Conservation (phyloP, 1,140 invertebrate genomes). For the Aplysia californica region DNA sequence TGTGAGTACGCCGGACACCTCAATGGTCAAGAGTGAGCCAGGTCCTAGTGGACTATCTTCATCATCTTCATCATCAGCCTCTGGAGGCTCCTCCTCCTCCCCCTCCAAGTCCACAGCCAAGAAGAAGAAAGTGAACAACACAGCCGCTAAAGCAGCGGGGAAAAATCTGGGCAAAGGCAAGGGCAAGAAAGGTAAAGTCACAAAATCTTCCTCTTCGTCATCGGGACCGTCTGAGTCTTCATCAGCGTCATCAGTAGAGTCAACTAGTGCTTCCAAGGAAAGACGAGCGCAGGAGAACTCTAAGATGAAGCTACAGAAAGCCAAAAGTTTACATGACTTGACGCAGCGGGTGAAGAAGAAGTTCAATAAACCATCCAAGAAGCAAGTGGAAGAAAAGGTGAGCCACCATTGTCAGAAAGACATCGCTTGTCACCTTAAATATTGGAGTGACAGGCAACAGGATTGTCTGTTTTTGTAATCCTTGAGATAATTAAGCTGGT, state of each 20-base stretch:
- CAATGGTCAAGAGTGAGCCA: no score
- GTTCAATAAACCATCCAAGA: slow-evolving; percentile 5
- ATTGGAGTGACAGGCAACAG: no score
- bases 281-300: slow-evolving; percentile 34
- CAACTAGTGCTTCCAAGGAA: no score
- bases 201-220: neutral
- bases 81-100: no score
- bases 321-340: slow-evolving; percentile 47
- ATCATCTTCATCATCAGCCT: neutral
- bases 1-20: no score
- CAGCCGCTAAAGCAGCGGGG: neutral
- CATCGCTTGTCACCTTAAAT: no score
- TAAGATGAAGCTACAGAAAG: slow-evolving; percentile 57
- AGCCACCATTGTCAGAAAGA: no score
- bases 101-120: no score
- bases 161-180: neutral
- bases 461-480: no score
- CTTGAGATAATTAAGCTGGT: no score
- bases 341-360: slow-evolving; percentile 26
- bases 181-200: neutral
- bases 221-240: neutral
- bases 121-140: no score
- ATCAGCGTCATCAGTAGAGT: neutral
- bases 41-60: neutral
- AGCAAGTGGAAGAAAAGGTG: neutral